Evolutionary conservation across 2,888 invertebrate species (phyloP), one percentile per base, ranked within the genome.

Genomic region (Leuctra nigra): DNA sequence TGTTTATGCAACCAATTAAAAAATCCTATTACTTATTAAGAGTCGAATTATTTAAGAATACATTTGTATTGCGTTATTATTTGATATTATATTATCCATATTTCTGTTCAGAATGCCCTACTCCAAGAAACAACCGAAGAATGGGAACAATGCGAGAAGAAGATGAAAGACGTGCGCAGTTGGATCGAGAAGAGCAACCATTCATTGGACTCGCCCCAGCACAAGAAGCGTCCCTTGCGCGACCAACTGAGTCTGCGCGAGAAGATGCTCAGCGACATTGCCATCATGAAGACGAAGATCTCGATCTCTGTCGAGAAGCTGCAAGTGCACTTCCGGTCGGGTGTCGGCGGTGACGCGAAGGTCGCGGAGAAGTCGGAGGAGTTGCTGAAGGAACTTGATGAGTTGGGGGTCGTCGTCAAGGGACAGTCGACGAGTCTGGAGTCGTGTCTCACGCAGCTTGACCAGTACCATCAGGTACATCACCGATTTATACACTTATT

Each of bases 81-180:
- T n/a, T n/a, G n/a, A n/a, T n/a, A n/a, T n/a, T n/a, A n/a, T n/a
- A n/a, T n/a, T n/a, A n/a, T n/a, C n/a, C n/a, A n/a, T n/a, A n/a
- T n/a, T 56, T 35, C 33, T 47, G 78, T 79, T 61, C 73, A 91
- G 91, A 87, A 88, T 69, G 87, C 90, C 46, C 75, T 92, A 64
- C 78, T 95, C 59, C 90, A 91, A 79, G 95, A 95, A 75, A 84
- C 92, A 54, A 86, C 89, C 48, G 93, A 94, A 70, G 94, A 95
- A 76, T 95, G 95, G 91, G 93, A 94, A 70, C 90, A 95, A 72
- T 95, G 93, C 73, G 94, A 95, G 73, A 87, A 83, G 71, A 95
- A 96, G 72, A 81, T 95, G 71, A 89, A 90, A 71, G 94, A 95
- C 65, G 89, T 91, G 46, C 84, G 84, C 59, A 79, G 80, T 63